Evolutionary conservation across 2,113 vertebrate genomes (phyloP).

Genomic region (Dicrurus megarhynchus): DNA sequence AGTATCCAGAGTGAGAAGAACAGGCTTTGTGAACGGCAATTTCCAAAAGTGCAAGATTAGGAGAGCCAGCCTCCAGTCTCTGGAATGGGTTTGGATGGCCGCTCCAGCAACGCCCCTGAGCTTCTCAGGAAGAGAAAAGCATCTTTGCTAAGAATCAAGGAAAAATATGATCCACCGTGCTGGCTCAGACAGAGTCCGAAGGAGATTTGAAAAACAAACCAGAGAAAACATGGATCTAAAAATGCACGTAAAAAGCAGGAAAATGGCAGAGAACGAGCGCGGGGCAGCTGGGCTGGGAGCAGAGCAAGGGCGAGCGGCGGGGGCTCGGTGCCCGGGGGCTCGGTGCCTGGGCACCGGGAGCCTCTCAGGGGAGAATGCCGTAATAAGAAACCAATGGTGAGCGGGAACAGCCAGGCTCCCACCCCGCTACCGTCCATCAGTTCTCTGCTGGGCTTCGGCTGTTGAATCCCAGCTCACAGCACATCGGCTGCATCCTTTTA

Average conservation of each 20-base stretch:
- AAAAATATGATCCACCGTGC: conserved; percentile 45
- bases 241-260: conserved; percentile 40
- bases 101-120: conserved; percentile 40
- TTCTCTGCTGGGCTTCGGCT: conserved; percentile 22
- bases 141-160: conserved; percentile 63
- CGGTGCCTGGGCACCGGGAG: conserved; percentile 75
- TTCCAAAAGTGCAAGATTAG: conserved; percentile 22
- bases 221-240: conserved; percentile 64
- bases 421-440: conserved; percentile 45
- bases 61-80: conserved; percentile 53
- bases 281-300: conserved; percentile 13
- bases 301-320: background rate
- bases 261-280: conserved; percentile 50
- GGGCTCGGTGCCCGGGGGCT: conserved; percentile 31
- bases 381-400: conserved; percentile 92
- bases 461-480: background rate
- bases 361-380: conserved; percentile 87
- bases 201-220: conserved; percentile 19
- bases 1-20: conserved; percentile 76
- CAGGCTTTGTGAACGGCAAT: conserved; percentile 31
- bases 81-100: background rate
- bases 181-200: conserved; percentile 33
- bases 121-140: conserved; percentile 46
- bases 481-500: background rate
- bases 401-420: conserved; percentile 70